These are phyloP conservation scores for Yasuhikotakia modesta DNA, from an alignment of 2,797 vertebrate genomes.

Conservation along the genomic window DNA sequence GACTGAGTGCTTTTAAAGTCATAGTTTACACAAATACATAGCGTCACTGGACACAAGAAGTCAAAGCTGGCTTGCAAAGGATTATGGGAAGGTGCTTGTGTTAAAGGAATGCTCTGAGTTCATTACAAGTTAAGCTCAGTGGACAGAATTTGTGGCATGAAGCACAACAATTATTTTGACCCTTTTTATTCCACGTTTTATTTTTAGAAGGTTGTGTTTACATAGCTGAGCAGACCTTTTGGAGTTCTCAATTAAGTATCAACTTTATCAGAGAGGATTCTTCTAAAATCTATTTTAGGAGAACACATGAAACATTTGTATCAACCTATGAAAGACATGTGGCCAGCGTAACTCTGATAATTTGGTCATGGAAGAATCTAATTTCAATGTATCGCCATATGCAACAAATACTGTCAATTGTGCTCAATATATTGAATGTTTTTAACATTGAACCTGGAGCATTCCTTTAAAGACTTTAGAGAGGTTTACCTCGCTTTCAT, in stretches of 20 bases:
- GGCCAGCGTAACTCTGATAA: too few relatives aligned
- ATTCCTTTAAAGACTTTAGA: background rate
- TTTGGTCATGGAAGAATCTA: too few relatives aligned
- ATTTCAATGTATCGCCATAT: background rate
- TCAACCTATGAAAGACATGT: too few relatives aligned
- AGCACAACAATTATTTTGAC: background rate
- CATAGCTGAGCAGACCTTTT: too few relatives aligned
- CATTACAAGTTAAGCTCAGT: background rate
- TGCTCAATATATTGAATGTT: background rate
- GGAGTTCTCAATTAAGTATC: too few relatives aligned
- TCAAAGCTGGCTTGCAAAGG: conserved; percentile 27
- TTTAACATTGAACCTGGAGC: background rate
- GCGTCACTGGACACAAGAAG: conserved; percentile 41
- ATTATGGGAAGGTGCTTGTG: conserved; percentile 32
- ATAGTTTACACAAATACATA: conserved; percentile 32
- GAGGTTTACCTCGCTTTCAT: conserved; percentile 48
- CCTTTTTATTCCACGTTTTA: too few relatives aligned
- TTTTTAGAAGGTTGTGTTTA: too few relatives aligned
- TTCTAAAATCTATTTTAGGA: too few relatives aligned
- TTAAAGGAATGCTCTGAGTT: background rate
- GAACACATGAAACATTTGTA: too few relatives aligned
- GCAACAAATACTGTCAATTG: background rate
- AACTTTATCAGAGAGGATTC: too few relatives aligned
- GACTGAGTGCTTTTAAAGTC: conserved; percentile 18
- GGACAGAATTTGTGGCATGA: background rate